These are phyloP conservation scores for Paramormyrops kingsleyae DNA, from an alignment of 2,113 vertebrate genomes.

Conservation along the genomic window DNA sequence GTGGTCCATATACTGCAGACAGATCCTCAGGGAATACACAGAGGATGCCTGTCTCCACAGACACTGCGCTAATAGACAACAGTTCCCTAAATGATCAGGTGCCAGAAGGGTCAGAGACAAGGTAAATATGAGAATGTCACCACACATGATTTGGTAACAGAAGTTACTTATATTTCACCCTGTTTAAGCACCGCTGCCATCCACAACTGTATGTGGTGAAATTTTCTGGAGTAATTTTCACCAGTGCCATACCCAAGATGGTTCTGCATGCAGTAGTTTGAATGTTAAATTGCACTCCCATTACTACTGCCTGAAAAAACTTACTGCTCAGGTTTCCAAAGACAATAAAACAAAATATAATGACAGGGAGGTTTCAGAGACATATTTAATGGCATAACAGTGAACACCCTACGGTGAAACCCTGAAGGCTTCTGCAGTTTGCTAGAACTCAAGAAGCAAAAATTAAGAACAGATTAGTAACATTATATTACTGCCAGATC, in stretches of 20 bases:
- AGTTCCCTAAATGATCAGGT: background rate
- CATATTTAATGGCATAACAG: background rate
- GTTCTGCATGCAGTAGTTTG: conserved; percentile 34
- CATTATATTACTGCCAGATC: conserved; percentile 21
- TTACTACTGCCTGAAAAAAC: background rate
- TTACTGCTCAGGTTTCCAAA: background rate
- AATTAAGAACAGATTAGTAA: background rate
- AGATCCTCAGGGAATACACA: conserved; percentile 18
- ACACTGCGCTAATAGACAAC: conserved; percentile 22
- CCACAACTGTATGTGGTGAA: background rate
- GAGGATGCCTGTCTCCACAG: conserved; percentile 31
- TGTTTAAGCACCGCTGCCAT: background rate
- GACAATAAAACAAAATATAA: background rate
- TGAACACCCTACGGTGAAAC: background rate
- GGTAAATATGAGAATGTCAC: background rate
- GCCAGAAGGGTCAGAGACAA: background rate
- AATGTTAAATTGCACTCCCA: conserved; percentile 7
- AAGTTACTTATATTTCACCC: background rate
- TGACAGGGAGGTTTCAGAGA: background rate
- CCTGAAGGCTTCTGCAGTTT: background rate
- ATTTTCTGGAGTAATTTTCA: conserved; percentile 35
- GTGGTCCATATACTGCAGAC: background rate
- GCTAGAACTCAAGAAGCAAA: background rate
- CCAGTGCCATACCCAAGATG: conserved; percentile 30
- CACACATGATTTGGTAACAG: background rate